Percentiles rank a stretch among this genome's conserved stretches.
phyloP scores from a whole-genome alignment of 2,113 vertebrate genomes.

The Meleagris gallopavo region DNA sequence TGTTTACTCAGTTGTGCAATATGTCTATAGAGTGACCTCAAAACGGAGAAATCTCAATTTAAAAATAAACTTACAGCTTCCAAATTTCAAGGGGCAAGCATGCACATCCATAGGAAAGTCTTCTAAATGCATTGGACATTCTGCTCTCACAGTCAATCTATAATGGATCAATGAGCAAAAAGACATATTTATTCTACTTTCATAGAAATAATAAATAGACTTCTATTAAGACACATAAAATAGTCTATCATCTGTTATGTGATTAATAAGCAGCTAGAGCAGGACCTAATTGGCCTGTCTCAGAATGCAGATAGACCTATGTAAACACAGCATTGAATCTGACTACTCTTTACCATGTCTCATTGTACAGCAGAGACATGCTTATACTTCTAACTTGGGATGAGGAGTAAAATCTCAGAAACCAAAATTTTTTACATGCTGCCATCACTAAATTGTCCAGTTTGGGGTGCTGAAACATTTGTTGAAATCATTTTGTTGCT shows the following conservation, averaged over 20 bases:
- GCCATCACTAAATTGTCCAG: neutral
- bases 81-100: conserved; percentile 97
- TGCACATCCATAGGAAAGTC: conserved; percentile 99
- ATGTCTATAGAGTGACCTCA: neutral
- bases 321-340: neutral
- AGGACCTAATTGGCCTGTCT: neutral
- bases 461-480: neutral
- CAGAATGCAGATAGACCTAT: neutral
- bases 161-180: conserved; percentile 68
- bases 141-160: conserved; percentile 96
- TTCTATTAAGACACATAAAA: conserved; percentile 10
- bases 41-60: conserved; percentile 32
- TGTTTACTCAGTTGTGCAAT: conserved; percentile 13
- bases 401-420: neutral
- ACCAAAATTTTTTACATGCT: neutral
- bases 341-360: neutral
- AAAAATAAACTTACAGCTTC: conserved; percentile 92
- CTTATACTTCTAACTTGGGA: neutral
- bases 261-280: neutral
- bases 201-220: conserved; percentile 42
- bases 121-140: conserved; percentile 98
- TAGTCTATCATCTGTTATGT: neutral
- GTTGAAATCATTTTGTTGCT: neutral
- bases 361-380: neutral
- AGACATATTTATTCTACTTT: conserved; percentile 53